Evolutionary conservation across 92 coral and sea anemone species (phyloP).

Genomic region (Porites divaricata): DNA sequence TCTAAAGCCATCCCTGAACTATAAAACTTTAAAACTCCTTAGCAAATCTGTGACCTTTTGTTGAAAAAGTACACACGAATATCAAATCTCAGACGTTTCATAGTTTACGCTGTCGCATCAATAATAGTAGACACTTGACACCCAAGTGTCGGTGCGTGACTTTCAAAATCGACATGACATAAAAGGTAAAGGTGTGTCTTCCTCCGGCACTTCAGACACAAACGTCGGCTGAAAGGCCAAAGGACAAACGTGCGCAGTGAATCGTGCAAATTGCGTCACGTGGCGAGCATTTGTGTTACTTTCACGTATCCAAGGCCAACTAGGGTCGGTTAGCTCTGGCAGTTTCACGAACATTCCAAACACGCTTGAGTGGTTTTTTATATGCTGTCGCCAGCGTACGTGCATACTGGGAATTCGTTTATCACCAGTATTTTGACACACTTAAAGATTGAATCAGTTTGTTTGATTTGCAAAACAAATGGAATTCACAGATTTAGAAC

Average conservation of each 20-base stretch:
- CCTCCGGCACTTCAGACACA: neutral
- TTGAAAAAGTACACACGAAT: neutral
- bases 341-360: conserved; percentile 41
- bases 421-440: neutral
- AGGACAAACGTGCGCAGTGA: conserved; percentile 1
- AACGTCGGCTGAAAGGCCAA: conserved; percentile 20
- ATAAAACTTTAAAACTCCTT: too few species aligned
- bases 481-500: too few species aligned
- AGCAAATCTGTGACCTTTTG: too few species aligned
- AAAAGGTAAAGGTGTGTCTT: conserved; percentile 20
- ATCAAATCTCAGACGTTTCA: neutral
- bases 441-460: neutral
- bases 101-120: neutral
- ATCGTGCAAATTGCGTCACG: neutral
- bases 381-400: neutral
- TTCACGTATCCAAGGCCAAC: conserved; percentile 18
- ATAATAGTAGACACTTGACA: conserved; percentile 18
- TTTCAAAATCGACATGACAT: conserved; percentile 10
- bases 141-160: conserved; percentile 40
- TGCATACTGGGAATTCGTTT: too few species aligned
- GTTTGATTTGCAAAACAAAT: neutral
- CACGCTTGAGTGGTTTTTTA: conserved; percentile 4
- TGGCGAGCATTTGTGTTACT: neutral
- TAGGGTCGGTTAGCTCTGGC: neutral
- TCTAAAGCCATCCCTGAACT: too few species aligned